phyloP scores from a whole-genome alignment of 2,797 vertebrate genomes.

The Coccyzus lansbergi region DNA sequence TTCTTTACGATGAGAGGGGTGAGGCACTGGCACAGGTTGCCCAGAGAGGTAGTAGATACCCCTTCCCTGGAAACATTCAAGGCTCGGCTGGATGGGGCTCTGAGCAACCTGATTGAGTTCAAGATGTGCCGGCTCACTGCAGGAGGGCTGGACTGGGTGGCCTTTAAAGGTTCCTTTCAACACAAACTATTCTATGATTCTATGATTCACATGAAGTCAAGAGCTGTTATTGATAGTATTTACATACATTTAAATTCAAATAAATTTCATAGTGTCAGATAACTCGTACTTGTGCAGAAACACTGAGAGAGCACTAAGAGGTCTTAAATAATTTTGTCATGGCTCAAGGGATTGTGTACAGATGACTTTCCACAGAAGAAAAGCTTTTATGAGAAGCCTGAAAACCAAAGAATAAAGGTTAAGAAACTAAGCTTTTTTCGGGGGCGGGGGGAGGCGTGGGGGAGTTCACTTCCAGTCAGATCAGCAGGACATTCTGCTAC shows the following conservation, averaged over 20 bases:
- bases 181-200: background rate
- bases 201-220: background rate
- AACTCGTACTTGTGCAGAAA: background rate
- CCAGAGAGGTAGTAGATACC: background rate
- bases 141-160: background rate
- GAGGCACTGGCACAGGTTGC: background rate
- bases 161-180: background rate
- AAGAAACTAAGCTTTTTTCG: background rate
- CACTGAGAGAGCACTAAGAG: background rate
- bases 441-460: background rate
- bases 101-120: background rate
- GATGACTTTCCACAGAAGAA: background rate
- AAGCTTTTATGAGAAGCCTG: background rate
- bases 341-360: background rate
- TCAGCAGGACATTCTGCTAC: background rate
- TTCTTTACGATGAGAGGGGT: background rate
- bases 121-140: background rate
- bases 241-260: background rate
- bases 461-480: background rate
- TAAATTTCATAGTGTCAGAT: background rate
- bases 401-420: background rate
- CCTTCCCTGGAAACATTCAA: background rate
- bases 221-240: background rate
- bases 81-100: background rate
- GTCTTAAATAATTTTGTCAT: background rate